These are phyloP conservation scores for Anticlea derivata DNA, from an alignment of 2,888 invertebrate species.

Conservation along the genomic window DNA sequence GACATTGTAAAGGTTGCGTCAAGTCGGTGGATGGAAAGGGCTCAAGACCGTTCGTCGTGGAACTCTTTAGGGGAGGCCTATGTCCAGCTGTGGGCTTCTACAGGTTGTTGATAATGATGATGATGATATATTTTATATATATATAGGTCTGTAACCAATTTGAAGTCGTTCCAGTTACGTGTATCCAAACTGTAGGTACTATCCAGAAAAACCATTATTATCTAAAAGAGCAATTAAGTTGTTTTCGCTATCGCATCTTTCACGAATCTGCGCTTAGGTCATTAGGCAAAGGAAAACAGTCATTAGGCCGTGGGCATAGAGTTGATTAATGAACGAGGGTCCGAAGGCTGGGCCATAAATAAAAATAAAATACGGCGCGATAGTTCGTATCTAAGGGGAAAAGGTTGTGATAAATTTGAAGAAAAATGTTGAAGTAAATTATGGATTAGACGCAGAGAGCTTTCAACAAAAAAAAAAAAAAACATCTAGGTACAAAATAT, in stretches of 20 bases:
- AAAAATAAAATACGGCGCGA: constrained; percentile 39
- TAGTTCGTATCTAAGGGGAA: constrained; percentile 18
- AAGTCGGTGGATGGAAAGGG: too few relatives aligned
- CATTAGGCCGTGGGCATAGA: constrained; percentile 41
- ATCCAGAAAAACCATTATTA: constrained; percentile 15
- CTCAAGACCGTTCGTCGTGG: too few relatives aligned
- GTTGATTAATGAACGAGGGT: constrained; percentile 41
- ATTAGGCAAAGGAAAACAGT: constrained; percentile 44
- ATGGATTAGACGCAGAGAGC: not conserved
- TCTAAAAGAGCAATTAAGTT: constrained; percentile 36
- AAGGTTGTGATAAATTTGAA: constrained; percentile 15
- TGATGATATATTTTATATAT: too few relatives aligned
- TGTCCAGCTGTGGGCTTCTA: too few relatives aligned
- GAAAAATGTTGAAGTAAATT: constrained; percentile 11
- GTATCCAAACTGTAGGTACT: not conserved
- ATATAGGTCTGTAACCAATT: too few relatives aligned
- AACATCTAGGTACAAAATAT: too few relatives aligned
- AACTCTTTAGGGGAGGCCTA: too few relatives aligned
- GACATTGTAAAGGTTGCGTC: too few relatives aligned
- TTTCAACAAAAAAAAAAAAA: not conserved
- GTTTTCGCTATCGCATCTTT: constrained; percentile 36
- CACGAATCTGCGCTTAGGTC: constrained; percentile 41
- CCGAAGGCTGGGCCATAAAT: constrained; percentile 33
- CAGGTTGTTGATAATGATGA: too few relatives aligned
- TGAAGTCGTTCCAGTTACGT: not conserved